Percentiles rank a stretch among this genome's conserved stretches.
Evolutionary conservation across 2,888 invertebrate species (phyloP).

Genomic region (Ennomos quercinarius): DNA sequence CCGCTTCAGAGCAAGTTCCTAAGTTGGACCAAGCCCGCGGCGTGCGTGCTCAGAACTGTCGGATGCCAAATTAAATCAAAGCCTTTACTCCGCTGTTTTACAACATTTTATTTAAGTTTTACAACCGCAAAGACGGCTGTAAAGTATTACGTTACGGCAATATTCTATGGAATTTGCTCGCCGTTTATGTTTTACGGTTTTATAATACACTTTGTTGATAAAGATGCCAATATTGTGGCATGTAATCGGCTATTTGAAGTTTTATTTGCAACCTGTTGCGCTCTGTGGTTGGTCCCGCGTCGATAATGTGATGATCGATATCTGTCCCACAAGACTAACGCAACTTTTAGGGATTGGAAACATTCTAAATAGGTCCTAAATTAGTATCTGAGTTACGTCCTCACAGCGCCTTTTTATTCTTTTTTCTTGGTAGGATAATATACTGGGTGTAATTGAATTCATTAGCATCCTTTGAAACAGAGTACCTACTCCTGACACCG

Average conservation of each 20-base stretch:
- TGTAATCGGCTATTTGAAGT: constrained; percentile 8
- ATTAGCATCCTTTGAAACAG: too few relatives aligned
- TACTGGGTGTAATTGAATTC: too few relatives aligned
- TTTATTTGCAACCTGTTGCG: background rate
- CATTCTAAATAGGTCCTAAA: too few relatives aligned
- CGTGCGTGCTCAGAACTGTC: constrained; percentile 28
- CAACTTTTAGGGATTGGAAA: too few relatives aligned
- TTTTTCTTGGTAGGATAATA: too few relatives aligned
- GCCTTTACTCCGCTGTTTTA: constrained; percentile 22
- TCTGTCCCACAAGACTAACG: too few relatives aligned
- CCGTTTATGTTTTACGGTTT: constrained; percentile 22
- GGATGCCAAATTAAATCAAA: constrained; percentile 21
- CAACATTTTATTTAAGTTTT: constrained; percentile 21
- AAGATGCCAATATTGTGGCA: constrained; percentile 11
- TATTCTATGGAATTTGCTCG: constrained; percentile 18
- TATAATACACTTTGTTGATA: constrained; percentile 13
- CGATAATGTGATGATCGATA: too few relatives aligned
- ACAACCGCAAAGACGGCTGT: constrained; percentile 21
- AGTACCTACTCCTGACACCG: too few relatives aligned
- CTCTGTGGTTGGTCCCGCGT: too few relatives aligned
- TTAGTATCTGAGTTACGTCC: too few relatives aligned
- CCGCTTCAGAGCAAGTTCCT: background rate
- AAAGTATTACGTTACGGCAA: constrained; percentile 18
- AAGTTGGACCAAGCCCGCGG: constrained; percentile 10
- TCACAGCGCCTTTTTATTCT: too few relatives aligned